A percentile compares a stretch with the other conserved stretches of the same genome.
Conservation (phyloP, 2,797 vertebrate genomes). For the Hozukius guyotensis region DNA sequence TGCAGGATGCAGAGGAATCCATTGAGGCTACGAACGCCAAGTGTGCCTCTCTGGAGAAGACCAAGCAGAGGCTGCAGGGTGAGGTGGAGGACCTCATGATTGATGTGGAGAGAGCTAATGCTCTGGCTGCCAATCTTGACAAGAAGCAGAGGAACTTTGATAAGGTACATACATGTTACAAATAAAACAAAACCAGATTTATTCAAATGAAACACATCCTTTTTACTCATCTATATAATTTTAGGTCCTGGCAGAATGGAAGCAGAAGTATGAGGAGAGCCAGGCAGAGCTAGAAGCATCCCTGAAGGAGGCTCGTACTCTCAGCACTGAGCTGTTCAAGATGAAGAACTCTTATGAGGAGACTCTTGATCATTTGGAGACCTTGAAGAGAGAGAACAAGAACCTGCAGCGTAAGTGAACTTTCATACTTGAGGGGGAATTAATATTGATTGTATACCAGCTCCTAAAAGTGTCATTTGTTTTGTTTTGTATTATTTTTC, state of each 20-base stretch:
- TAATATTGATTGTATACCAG: not conserved
- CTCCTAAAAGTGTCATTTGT: not conserved
- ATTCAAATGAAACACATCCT: not conserved
- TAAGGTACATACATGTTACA: not conserved
- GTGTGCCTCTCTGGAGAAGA: slow-evolving; percentile 82
- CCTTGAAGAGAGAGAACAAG: slow-evolving; percentile 69
- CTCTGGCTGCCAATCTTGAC: slow-evolving; percentile 83
- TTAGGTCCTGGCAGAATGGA: slow-evolving; percentile 83
- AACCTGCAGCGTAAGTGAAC: slow-evolving; percentile 46
- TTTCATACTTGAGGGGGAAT: not conserved
- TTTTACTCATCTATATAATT: not conserved
- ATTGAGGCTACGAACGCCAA: slow-evolving; percentile 87
- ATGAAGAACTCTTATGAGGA: slow-evolving; percentile 63
- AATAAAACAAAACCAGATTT: not conserved
- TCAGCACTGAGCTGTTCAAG: slow-evolving; percentile 84
- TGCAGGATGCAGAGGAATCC: slow-evolving; percentile 87
- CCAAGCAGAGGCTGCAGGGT: slow-evolving; percentile 85
- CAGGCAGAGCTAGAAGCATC: slow-evolving; percentile 88
- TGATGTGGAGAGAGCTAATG: slow-evolving; percentile 70
- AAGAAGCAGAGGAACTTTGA: slow-evolving; percentile 80
- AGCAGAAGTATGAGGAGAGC: slow-evolving; percentile 87
- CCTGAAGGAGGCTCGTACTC: slow-evolving; percentile 85
- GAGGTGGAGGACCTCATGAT: slow-evolving; percentile 90
- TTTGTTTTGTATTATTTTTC: not conserved
- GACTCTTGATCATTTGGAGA: slow-evolving; percentile 55